These are phyloP conservation scores for Trichacis sp. DNA, from an alignment of 2,888 invertebrate genomes.

Conservation along the genomic window DNA sequence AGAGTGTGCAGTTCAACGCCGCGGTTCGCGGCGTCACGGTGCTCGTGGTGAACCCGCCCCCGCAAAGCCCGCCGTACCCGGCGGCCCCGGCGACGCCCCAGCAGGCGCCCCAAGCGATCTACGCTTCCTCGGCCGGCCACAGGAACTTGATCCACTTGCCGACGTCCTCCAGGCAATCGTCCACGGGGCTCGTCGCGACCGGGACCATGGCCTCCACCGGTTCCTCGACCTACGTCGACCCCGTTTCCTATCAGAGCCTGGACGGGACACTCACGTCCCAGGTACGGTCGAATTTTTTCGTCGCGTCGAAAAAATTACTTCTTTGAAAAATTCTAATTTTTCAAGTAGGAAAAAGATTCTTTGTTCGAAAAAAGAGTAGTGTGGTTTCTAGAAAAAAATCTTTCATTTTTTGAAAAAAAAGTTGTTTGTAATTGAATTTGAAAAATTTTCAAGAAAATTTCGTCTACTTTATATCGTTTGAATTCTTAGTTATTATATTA, in stretches of 20 bases:
- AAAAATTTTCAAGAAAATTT: too few species aligned
- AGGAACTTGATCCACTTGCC: constrained; percentile 58
- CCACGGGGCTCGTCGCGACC: constrained; percentile 54
- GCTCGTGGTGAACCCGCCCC: constrained; percentile 85
- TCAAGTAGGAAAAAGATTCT: too few species aligned
- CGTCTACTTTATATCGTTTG: too few species aligned
- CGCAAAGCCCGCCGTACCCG: constrained; percentile 70
- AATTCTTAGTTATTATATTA: too few species aligned
- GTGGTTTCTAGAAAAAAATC: too few species aligned
- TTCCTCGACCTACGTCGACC: constrained; percentile 72
- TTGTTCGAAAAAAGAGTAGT: too few species aligned
- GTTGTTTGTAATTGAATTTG: too few species aligned
- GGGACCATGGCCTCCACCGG: constrained; percentile 65
- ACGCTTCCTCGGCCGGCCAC: constrained; percentile 49
- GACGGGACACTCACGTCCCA: constrained; percentile 61
- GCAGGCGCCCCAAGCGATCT: constrained; percentile 59
- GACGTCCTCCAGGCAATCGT: constrained; percentile 67
- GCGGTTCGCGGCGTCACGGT: constrained; percentile 79
- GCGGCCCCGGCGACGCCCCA: constrained; percentile 60
- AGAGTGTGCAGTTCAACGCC: constrained; percentile 76
- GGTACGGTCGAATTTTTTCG: too few species aligned
- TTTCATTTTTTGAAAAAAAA: too few species aligned
- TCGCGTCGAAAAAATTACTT: too few species aligned
- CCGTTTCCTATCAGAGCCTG: constrained; percentile 63
- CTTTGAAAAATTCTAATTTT: too few species aligned